phyloP scores from a whole-genome alignment of 2,888 invertebrate species.

The Eilema sororculum region DNA sequence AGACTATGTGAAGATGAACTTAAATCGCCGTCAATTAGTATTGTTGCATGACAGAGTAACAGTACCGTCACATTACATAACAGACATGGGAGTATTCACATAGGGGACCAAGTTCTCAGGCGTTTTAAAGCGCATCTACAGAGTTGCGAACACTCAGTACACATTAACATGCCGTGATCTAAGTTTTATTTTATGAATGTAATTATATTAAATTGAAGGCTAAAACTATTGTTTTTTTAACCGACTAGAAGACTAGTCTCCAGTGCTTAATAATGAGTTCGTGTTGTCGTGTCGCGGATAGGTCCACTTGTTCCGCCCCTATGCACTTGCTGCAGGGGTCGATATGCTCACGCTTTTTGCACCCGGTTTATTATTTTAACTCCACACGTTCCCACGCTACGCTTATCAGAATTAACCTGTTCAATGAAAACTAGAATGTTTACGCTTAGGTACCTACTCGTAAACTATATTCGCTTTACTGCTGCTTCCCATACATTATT shows the following conservation, averaged over 20 bases:
- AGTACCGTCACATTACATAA: slow-evolving; percentile 77
- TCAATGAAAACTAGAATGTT: slow-evolving; percentile 63
- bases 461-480: slow-evolving; percentile 42
- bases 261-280: slow-evolving; percentile 30
- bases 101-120: slow-evolving; percentile 74
- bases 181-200: slow-evolving; percentile 45
- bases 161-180: slow-evolving; percentile 70
- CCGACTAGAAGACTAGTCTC: slow-evolving; percentile 3
- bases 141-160: slow-evolving; percentile 62
- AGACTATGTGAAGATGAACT: slow-evolving; percentile 54
- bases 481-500: slow-evolving; percentile 42
- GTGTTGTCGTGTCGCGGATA: slow-evolving; percentile 52
- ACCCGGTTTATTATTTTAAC: slow-evolving; percentile 73
- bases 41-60: slow-evolving; percentile 79
- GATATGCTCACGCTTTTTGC: slow-evolving; percentile 79
- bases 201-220: neutral
- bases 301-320: slow-evolving; percentile 85
- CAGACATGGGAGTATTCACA: slow-evolving; percentile 77
- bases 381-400: slow-evolving; percentile 77
- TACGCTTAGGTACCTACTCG: slow-evolving; percentile 48
- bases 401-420: slow-evolving; percentile 67
- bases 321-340: slow-evolving; percentile 82
- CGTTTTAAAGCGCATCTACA: slow-evolving; percentile 59
- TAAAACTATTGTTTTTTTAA: neutral
- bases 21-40: slow-evolving; percentile 68